Conservation (phyloP, 1,140 invertebrate genomes). For the Conus ventricosus region DNA sequence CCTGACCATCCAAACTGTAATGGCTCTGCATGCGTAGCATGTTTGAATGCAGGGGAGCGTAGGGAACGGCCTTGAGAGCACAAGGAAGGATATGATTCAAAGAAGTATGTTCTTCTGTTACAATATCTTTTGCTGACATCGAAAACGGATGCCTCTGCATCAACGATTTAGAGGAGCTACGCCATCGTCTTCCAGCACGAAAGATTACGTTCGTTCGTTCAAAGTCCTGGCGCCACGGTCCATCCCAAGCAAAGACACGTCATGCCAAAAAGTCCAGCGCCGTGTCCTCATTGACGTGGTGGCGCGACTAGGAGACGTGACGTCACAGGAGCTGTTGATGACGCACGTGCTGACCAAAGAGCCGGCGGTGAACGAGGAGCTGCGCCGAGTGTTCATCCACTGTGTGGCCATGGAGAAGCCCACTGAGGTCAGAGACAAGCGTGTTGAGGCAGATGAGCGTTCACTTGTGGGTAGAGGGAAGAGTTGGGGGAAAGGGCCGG, state of each 20-base stretch:
- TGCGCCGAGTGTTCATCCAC: slow-evolving; percentile 44
- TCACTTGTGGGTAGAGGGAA: neutral
- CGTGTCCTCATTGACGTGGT: slow-evolving; percentile 53
- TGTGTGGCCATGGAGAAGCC: slow-evolving; percentile 43
- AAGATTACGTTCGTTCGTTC: slow-evolving; percentile 40
- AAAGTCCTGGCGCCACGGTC: slow-evolving; percentile 26
- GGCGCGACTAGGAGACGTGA: slow-evolving; percentile 33
- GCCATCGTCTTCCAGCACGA: slow-evolving; percentile 33
- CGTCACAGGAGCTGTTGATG: slow-evolving; percentile 44
- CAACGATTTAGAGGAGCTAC: slow-evolving; percentile 34
- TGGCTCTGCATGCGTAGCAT: too few species aligned
- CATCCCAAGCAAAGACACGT: slow-evolving; percentile 33
- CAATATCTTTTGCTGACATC: slow-evolving; percentile 38
- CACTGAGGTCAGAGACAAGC: slow-evolving; percentile 28
- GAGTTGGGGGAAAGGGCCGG: neutral
- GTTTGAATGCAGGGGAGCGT: too few species aligned
- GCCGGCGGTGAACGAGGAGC: slow-evolving; percentile 40
- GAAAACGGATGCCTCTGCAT: slow-evolving; percentile 50
- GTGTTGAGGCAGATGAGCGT: neutral
- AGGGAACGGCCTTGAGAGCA: too few species aligned
- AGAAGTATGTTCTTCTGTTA: too few species aligned
- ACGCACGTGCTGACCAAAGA: slow-evolving; percentile 38
- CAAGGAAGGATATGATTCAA: too few species aligned
- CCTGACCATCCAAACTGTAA: too few species aligned
- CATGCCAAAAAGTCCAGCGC: slow-evolving; percentile 43